Conservation (phyloP, 2,797 vertebrate genomes). For the Gymnothorax reevesii region DNA sequence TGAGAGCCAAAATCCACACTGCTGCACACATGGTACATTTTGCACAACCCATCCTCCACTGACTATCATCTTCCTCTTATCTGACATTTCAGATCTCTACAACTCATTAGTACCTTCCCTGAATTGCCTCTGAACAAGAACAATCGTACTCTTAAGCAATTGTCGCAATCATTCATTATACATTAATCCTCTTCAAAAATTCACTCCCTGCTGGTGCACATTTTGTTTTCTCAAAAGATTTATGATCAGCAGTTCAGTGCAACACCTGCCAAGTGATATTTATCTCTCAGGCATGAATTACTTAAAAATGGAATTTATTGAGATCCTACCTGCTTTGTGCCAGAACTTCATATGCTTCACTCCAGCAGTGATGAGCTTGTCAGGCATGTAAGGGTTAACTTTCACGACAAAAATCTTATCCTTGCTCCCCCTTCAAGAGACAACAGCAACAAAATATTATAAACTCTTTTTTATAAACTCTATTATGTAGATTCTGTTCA, state of each 20-base stretch:
- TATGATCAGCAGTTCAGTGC: not conserved
- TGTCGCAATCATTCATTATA: not conserved
- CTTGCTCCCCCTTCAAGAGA: constrained; percentile 89
- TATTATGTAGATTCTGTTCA: not conserved
- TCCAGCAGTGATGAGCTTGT: constrained; percentile 95
- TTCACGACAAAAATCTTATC: constrained; percentile 98
- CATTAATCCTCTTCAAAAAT: not conserved
- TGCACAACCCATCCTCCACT: not conserved
- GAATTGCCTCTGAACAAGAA: not conserved
- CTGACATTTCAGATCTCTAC: not conserved
- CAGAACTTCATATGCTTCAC: constrained; percentile 98
- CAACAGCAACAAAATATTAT: constrained; percentile 10
- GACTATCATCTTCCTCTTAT: not conserved
- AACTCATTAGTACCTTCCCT: not conserved
- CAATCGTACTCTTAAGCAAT: not conserved
- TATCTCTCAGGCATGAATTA: not conserved
- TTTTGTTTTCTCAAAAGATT: not conserved
- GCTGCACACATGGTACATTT: not conserved
- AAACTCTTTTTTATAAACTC: not conserved
- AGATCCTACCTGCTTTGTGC: constrained; percentile 88
- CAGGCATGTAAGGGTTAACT: constrained; percentile 93
- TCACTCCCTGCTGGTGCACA: not conserved
- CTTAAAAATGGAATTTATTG: not conserved
- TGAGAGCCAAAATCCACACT: not conserved
- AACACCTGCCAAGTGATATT: not conserved